Base-by-base conservation (phyloP, 2,888 invertebrate genomes). In the Lysandra bellargus region DNA sequence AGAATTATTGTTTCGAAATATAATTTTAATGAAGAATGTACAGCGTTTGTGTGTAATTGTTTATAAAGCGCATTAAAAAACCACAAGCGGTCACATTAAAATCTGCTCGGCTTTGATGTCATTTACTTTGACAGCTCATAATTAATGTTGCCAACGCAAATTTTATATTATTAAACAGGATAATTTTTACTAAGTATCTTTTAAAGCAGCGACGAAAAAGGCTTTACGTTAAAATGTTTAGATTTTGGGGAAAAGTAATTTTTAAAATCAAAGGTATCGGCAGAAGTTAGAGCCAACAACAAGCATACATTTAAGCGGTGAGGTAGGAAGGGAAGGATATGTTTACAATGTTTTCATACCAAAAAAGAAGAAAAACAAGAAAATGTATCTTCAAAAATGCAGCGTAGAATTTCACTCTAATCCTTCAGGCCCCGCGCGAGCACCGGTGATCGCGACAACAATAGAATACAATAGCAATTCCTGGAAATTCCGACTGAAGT, bases 41-140 rank as follows among this genome's bases (percentile, higher is more conserved):
- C 73, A 40, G 17, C 72, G 72, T 78, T 79, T 78, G 79, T 61
- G 17, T 78, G 78, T 79, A 79, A 82, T 81, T 80, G 79, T 82
- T 81, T 80, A 80, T 80, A 82, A 81, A 78, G 57, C 37, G 76
- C 17, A 73, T 73, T 23, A 73, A 73, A 73, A 40, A 40, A 73
- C 73, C 73, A 37, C 33, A 14, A 73, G 73, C 40, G 73, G 73
- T 73, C 73, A 7, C 73, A 40, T 73, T 73, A 73, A 73, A 73
- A 73, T 40, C 40, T 64, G 64, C 64, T 73, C n/a, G 73, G 73
- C 40, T 73, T 73, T 73, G 73, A 40, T 73, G 73, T 40, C 73
- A 73, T 73, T 73, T 73, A 40, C 73, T 73, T 73, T 73, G 73
- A 73, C 73, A 73, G 73, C 73, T 40, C 40, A 73, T 73, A 73